A percentile compares a stretch with the other conserved stretches of the same genome.
phyloP scores from a whole-genome alignment of 2,797 vertebrate genomes.

The Crypturellus tataupa region DNA sequence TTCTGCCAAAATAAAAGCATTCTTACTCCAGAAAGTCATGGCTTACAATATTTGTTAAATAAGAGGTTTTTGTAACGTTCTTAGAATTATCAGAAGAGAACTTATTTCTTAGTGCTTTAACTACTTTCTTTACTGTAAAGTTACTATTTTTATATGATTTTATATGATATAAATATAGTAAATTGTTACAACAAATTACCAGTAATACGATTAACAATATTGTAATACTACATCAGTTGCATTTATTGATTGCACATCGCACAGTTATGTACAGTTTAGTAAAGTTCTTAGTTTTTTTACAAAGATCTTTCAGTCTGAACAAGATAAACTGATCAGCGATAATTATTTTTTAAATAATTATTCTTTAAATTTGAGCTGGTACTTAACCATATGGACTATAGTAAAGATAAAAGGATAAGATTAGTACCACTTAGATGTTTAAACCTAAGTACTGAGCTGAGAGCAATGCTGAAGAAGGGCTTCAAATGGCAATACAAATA shows the following conservation, averaged over 20 bases:
- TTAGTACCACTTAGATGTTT: not conserved
- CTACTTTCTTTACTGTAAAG: not conserved
- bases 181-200: not conserved
- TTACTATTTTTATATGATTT: not conserved
- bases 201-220: not conserved
- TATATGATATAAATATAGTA: not conserved
- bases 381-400: not conserved
- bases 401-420: not conserved
- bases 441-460: not conserved
- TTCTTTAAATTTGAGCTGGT: not conserved
- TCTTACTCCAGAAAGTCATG: not conserved
- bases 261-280: not conserved
- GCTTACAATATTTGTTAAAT: not conserved
- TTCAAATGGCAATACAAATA: not conserved
- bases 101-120: not conserved
- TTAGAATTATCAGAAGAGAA: not conserved
- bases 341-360: not conserved
- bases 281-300: not conserved
- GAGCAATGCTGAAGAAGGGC: not conserved
- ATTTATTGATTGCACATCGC: not conserved
- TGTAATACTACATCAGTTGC: not conserved
- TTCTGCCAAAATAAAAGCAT: slow-evolving; percentile 14
- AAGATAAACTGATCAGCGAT: not conserved
- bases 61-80: not conserved
- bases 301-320: not conserved